phyloP scores from a whole-genome alignment of 2,888 invertebrate genomes.

The Muscina levida region DNA sequence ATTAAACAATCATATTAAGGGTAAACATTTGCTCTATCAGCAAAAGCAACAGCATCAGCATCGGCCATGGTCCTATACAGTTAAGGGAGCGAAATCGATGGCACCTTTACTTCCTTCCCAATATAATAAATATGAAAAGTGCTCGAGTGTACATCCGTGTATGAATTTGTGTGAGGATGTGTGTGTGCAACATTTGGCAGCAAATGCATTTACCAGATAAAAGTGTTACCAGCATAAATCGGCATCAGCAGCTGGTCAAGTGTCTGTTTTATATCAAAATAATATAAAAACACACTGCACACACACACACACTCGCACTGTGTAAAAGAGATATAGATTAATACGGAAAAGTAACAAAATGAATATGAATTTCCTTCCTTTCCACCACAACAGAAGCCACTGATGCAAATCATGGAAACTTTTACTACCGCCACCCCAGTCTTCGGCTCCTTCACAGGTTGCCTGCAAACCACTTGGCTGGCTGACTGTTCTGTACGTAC shows the following conservation, averaged over 20 bases:
- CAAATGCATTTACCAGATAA: conserved; percentile 43
- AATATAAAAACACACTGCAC: conserved; percentile 41
- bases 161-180: too few relatives aligned
- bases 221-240: conserved; percentile 61
- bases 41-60: not conserved
- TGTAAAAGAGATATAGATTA: conserved; percentile 59
- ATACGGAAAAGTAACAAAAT: conserved; percentile 45
- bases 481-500: conserved; percentile 10
- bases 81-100: too few relatives aligned
- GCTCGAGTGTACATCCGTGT: too few relatives aligned
- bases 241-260: conserved; percentile 67
- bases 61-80: too few relatives aligned
- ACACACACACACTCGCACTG: conserved; percentile 43
- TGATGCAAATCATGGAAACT: conserved; percentile 55
- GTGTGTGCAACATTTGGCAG: conserved; percentile 31
- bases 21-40: not conserved
- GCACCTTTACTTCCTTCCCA: not conserved
- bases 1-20: conserved; percentile 26
- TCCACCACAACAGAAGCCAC: conserved; percentile 4
- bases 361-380: conserved; percentile 24
- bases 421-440: conserved; percentile 7
- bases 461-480: not conserved
- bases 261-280: conserved; percentile 66
- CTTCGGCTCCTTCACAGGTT: conserved; percentile 1
- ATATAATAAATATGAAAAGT: not conserved